Percentiles rank a stretch among this genome's conserved stretches.
phyloP scores from a whole-genome alignment of 2,113 vertebrate species.

The Hiodon alosoides region DNA sequence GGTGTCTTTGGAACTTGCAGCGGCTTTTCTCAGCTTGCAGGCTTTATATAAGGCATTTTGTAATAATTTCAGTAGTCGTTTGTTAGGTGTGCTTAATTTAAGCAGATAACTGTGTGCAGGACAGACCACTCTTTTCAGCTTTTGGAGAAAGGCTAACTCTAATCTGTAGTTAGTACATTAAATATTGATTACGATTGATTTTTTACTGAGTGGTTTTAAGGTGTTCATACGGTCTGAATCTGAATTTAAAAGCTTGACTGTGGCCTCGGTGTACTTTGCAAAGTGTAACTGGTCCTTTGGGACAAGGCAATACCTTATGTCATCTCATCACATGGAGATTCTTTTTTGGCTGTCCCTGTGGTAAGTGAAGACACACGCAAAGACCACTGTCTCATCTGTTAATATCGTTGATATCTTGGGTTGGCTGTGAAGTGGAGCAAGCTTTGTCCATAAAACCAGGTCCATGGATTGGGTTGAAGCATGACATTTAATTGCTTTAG shows the following conservation, averaged over 20 bases:
- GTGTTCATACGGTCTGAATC: conserved; percentile 10
- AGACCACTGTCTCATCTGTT: conserved; percentile 11
- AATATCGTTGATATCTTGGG: conserved; percentile 18
- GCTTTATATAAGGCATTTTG: background rate
- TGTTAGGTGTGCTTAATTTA: background rate
- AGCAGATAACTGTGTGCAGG: background rate
- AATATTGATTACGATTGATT: conserved; percentile 26
- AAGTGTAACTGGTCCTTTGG: conserved; percentile 3
- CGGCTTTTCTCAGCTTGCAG: background rate
- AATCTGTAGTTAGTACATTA: conserved; percentile 14
- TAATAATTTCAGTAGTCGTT: background rate
- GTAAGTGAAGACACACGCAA: conserved; percentile 12
- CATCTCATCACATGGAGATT: background rate
- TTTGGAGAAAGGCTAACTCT: background rate
- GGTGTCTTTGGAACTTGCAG: background rate
- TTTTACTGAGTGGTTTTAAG: conserved; percentile 5
- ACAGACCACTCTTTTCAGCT: background rate
- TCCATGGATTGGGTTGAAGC: background rate
- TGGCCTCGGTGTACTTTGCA: conserved; percentile 1
- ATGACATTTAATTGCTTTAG: conserved; percentile 2
- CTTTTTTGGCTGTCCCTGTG: conserved; percentile 4
- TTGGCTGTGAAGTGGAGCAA: conserved; percentile 1
- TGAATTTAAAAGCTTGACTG: conserved; percentile 1
- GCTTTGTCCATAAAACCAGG: background rate
- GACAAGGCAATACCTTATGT: conserved; percentile 7